Evolutionary conservation across 35 echinoderm and acorn worm genomes (phyloP), one percentile per base, ranked within the genome.

Genomic region (Anneissia japonica): DNA sequence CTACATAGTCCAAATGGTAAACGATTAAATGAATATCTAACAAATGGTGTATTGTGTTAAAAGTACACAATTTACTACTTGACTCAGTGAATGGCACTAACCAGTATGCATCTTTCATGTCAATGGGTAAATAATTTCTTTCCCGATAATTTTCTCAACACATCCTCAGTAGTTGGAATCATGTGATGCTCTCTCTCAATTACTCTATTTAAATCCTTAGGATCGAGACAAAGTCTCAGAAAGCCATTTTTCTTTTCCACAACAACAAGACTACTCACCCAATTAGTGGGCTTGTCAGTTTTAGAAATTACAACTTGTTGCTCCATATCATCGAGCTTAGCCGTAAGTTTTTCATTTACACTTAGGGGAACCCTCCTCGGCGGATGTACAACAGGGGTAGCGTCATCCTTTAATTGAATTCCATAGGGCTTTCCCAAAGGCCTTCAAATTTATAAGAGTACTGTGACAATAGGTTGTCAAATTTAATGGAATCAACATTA

Each of bases 1-100:
- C 51, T 81, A 39, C 35, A 81, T 30, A 81, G 35, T 39, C 79
- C 87, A 38, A 89, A 89, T 19, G 80, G 79, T 31, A 89, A 45
- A 72, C 87, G 35, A 19, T 78, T 89, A 46, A 83, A 89, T 55
- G 79, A 81, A n/a, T 81, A 89, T 3, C 79, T 80, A 28, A 35
- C 87, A 75, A 74, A 89, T 21, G 80, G 82, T 10, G 87, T 74
- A 46, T 38, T 88, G 86, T 81, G 6, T 81, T 36, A 40, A 88
- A 80, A 11, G 86, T 88, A 31, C 75, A 43, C 26, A 88, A 43
- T 1, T 64, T 23, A 64, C 1, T 64, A 23, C 51, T 64, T 1
- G 4, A 12, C 32, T 77, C 76, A 32, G 51, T 6, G 1, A 32
- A 37, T 77, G 32, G 76, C 11, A 77, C 31, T 77, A 32, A 31